phyloP scores from a whole-genome alignment of 2,888 invertebrate species.

The Troglohyphantes excavatus region DNA sequence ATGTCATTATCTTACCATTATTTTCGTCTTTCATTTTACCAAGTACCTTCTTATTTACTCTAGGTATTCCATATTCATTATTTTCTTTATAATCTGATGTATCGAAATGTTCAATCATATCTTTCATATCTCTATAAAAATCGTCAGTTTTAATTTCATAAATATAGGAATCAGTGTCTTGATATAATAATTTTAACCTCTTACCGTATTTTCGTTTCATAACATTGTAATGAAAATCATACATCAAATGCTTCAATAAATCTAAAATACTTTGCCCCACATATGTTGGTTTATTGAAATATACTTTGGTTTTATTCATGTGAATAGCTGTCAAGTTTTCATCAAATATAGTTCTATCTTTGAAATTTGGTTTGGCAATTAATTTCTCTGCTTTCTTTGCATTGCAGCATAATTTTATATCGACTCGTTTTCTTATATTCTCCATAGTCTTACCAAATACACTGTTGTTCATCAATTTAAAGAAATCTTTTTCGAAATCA shows the following conservation, averaged over 20 bases:
- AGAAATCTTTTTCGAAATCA: conserved; percentile 81
- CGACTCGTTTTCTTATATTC: conserved; percentile 81
- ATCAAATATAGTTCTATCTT: conserved; percentile 27
- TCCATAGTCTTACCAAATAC: conserved; percentile 82
- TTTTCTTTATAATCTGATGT: background rate
- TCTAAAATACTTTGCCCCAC: conserved; percentile 80
- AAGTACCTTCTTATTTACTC: too few relatives aligned
- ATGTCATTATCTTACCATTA: too few relatives aligned
- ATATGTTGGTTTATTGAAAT: conserved; percentile 80
- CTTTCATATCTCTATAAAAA: conserved; percentile 6
- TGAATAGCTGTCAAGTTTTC: conserved; percentile 44
- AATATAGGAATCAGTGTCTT: conserved; percentile 81
- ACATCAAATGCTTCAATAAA: conserved; percentile 81
- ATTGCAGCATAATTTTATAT: conserved; percentile 79
- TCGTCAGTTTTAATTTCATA: conserved; percentile 79
- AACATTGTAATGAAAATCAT: conserved; percentile 79
- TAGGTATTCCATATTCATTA: too few relatives aligned
- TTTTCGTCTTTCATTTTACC: too few relatives aligned
- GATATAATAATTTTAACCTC: conserved; percentile 80
- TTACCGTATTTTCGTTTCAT: conserved; percentile 80
- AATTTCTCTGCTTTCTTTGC: conserved; percentile 22
- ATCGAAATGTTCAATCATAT: conserved; percentile 1
- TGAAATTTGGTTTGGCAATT: conserved; percentile 64
- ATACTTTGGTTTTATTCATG: conserved; percentile 55
- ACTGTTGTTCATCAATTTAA: conserved; percentile 81